Evolutionary conservation across 2,888 invertebrate genomes (phyloP).

Genomic region (Diaphora mendica): DNA sequence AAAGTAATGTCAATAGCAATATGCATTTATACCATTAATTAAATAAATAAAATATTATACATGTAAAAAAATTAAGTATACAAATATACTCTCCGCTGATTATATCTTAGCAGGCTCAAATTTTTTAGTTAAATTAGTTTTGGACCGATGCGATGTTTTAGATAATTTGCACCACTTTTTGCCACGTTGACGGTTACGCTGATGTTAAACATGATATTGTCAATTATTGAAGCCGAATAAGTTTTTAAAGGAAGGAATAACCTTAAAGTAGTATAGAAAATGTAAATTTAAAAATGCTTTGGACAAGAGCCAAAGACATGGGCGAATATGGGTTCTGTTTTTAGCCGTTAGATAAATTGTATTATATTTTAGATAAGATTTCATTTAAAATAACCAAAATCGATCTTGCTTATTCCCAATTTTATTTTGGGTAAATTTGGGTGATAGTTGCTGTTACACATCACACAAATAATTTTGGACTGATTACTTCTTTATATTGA

Average conservation of each 20-base stretch:
- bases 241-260: neutral
- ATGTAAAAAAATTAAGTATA: neutral
- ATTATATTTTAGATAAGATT: too few relatives aligned
- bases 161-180: neutral
- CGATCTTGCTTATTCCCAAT: too few relatives aligned
- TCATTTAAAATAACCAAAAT: neutral
- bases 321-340: neutral
- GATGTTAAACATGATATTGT: neutral
- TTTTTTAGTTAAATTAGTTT: neutral
- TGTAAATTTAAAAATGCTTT: neutral
- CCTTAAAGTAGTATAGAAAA: neutral
- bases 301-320: neutral
- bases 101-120: neutral
- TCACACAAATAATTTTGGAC: too few relatives aligned
- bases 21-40: neutral
- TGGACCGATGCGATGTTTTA: neutral
- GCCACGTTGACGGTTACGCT: neutral
- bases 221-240: neutral
- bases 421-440: too few relatives aligned
- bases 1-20: neutral
- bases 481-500: too few relatives aligned
- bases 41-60: neutral
- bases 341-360: neutral
- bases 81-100: neutral
- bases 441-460: too few relatives aligned